These are phyloP conservation scores for Scaptomyza polygonia DNA, from an alignment of 2,888 invertebrate genomes.

Conservation along the genomic window DNA sequence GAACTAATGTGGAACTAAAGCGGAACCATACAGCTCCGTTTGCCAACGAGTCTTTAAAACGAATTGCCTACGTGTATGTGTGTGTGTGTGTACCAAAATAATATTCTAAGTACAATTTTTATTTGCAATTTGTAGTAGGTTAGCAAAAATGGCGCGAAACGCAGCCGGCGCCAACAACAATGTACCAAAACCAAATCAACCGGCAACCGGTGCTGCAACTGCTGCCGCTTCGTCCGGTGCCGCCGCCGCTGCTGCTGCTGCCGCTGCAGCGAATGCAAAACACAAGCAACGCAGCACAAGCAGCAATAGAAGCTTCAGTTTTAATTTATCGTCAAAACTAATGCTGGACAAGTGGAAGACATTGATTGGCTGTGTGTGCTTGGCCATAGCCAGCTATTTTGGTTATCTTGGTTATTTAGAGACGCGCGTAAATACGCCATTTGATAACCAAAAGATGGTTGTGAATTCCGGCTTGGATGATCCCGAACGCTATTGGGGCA, in stretches of 20 bases:
- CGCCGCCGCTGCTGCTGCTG: constrained; percentile 42
- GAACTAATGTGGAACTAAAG: constrained; percentile 7
- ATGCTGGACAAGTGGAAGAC: constrained; percentile 86
- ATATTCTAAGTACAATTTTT: constrained; percentile 3
- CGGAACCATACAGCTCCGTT: constrained; percentile 8
- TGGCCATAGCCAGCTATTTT: constrained; percentile 90
- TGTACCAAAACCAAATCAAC: constrained; percentile 33
- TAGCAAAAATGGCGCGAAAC: constrained; percentile 49
- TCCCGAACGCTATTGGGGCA: constrained; percentile 95
- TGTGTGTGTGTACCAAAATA: constrained; percentile 3
- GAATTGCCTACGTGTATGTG: constrained; percentile 8
- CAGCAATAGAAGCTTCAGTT: constrained; percentile 29
- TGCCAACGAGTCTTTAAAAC: constrained; percentile 1
- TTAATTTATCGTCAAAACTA: constrained; percentile 66
- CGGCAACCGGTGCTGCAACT: constrained; percentile 35
- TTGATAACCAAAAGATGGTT: constrained; percentile 91
- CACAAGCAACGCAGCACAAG: constrained; percentile 36
- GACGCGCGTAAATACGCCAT: constrained; percentile 94
- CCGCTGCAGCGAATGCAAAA: constrained; percentile 44
- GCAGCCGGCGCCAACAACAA: constrained; percentile 41
- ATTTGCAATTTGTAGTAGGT: not conserved
- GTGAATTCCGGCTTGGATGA: constrained; percentile 88
- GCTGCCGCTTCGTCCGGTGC: constrained; percentile 34
- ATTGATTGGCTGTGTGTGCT: constrained; percentile 86
- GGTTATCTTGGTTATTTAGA: constrained; percentile 93